A percentile compares a stretch with the other conserved stretches of the same genome.
These are phyloP conservation scores for Sinelater perroti DNA, from an alignment of 2,888 invertebrate genomes.

Conservation along the genomic window DNA sequence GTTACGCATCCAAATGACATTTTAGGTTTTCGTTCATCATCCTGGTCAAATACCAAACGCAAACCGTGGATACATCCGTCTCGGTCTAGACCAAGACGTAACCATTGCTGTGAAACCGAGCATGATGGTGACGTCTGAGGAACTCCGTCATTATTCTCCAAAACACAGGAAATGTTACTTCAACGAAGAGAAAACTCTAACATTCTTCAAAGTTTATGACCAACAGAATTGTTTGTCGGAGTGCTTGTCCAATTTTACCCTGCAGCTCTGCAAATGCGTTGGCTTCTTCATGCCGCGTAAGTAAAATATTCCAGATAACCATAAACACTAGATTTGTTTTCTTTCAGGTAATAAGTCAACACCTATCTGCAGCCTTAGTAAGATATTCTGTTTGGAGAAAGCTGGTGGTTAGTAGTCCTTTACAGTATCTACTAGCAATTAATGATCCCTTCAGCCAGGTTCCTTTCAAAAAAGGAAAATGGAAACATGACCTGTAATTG, in stretches of 20 bases:
- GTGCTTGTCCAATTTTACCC: conserved; percentile 71
- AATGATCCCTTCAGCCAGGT: background rate
- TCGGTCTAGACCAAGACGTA: conserved; percentile 71
- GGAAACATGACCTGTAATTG: conserved; percentile 62
- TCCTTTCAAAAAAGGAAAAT: background rate
- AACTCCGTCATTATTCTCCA: conserved; percentile 67
- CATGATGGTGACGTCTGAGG: conserved; percentile 73
- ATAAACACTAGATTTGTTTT: too few species aligned
- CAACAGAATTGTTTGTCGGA: conserved; percentile 74
- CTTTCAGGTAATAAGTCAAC: conserved; percentile 1
- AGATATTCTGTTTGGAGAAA: background rate
- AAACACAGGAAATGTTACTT: conserved; percentile 71
- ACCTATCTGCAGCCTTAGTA: conserved; percentile 10
- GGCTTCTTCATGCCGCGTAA: conserved; percentile 70
- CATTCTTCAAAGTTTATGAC: conserved; percentile 71
- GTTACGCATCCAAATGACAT: too few species aligned
- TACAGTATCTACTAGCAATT: too few species aligned
- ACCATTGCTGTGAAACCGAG: conserved; percentile 73
- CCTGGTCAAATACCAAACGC: conserved; percentile 70
- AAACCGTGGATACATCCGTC: conserved; percentile 69
- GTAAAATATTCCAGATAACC: too few species aligned
- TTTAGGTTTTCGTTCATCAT: conserved; percentile 45
- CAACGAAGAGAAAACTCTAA: conserved; percentile 67
- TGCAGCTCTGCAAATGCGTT: conserved; percentile 67
- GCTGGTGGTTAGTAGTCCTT: background rate